Evolutionary conservation across 1,140 invertebrate genomes (phyloP).

Genomic region (Drosophila funebris): DNA sequence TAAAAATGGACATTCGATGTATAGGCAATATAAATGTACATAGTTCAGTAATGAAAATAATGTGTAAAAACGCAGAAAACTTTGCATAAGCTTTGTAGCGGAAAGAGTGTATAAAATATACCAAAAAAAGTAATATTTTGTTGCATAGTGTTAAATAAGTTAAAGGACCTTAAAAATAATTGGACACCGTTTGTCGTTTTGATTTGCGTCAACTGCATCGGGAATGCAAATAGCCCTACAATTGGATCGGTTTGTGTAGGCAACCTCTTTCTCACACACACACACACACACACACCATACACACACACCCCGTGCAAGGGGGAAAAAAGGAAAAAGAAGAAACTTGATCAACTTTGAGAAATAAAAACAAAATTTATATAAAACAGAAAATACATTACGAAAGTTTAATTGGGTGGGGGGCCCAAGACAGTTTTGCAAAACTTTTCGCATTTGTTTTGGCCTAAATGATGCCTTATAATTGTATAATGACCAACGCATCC

Average conservation of each 20-base stretch:
- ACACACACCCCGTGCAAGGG: neutral
- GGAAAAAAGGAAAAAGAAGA: too few species aligned
- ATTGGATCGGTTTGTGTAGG: neutral
- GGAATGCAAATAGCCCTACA: constrained; percentile 13
- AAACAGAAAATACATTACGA: neutral
- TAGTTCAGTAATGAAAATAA: too few species aligned
- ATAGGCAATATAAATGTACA: too few species aligned
- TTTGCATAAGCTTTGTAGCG: too few species aligned
- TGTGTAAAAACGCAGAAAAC: too few species aligned
- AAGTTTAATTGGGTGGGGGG: neutral
- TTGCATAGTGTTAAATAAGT: neutral
- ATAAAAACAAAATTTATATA: constrained; percentile 9
- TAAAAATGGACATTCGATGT: too few species aligned
- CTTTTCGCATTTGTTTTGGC: neutral
- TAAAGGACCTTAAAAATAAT: neutral
- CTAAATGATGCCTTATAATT: neutral
- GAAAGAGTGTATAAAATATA: too few species aligned
- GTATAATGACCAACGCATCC: neutral
- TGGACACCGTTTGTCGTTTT: neutral
- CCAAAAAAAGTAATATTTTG: neutral
- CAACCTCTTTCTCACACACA: neutral
- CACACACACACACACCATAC: neutral
- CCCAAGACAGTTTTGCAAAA: neutral
- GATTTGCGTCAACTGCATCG: constrained; percentile 1
- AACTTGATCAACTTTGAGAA: constrained; percentile 7